Evolutionary conservation across 2,113 vertebrate genomes (phyloP).

Genomic region (Bathybates hornii): DNA sequence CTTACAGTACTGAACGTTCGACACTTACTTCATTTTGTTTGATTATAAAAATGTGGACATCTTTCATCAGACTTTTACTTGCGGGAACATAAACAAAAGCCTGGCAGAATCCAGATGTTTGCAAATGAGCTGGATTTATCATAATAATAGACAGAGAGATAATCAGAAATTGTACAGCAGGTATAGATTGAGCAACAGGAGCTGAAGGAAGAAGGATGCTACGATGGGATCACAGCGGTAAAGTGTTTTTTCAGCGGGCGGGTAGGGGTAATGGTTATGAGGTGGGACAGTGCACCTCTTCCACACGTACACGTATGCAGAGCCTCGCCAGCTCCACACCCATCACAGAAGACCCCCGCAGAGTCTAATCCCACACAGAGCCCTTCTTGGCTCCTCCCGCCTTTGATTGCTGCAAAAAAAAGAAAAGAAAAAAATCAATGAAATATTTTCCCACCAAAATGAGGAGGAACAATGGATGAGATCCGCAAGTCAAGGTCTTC

Average conservation of each 20-base stretch:
- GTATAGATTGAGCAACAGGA: not conserved
- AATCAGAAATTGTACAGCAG: not conserved
- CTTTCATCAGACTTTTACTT: not conserved
- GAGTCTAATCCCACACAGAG: constrained; percentile 72
- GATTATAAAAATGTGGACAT: not conserved
- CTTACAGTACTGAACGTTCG: not conserved
- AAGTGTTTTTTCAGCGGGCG: constrained; percentile 44
- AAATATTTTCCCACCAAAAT: constrained; percentile 80
- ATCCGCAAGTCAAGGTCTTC: constrained; percentile 58
- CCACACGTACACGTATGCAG: not conserved
- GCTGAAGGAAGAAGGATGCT: constrained; percentile 15
- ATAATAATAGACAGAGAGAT: not conserved
- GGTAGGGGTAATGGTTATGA: constrained; percentile 17
- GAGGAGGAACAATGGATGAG: constrained; percentile 61
- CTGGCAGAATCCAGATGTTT: constrained; percentile 6
- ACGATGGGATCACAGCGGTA: constrained; percentile 35
- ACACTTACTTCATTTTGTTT: not conserved
- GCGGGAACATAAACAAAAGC: not conserved
- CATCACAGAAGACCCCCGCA: constrained; percentile 57
- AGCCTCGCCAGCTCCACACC: constrained; percentile 7
- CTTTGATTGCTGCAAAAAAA: constrained; percentile 52
- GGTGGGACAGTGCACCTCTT: constrained; percentile 13
- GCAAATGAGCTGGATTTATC: constrained; percentile 7
- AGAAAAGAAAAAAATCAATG: constrained; percentile 62
- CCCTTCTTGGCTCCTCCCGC: constrained; percentile 47